Percentiles rank a stretch among this genome's conserved stretches.
Evolutionary conservation across 2,888 invertebrate genomes (phyloP).

Genomic region (Stenolophus ochropezus): DNA sequence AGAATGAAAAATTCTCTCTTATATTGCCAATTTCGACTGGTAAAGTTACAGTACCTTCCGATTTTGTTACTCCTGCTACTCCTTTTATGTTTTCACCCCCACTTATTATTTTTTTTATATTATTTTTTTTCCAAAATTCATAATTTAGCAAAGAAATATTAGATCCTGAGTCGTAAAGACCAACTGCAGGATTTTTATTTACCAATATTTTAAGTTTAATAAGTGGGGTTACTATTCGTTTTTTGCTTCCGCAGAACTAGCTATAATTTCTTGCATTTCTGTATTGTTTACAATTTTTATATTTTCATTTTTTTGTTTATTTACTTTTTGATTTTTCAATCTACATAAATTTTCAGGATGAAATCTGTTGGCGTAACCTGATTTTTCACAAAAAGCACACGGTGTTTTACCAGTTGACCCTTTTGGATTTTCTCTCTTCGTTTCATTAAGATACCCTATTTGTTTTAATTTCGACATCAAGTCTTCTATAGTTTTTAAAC

Average conservation of each 20-base stretch:
- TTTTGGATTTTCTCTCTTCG: too few relatives aligned
- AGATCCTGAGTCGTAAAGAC: not conserved
- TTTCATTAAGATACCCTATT: too few relatives aligned
- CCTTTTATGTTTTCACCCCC: not conserved
- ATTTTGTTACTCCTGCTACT: not conserved
- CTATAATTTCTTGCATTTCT: conserved; percentile 8
- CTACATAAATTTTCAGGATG: conserved; percentile 9
- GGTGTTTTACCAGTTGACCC: too few relatives aligned
- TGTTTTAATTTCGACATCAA: too few relatives aligned
- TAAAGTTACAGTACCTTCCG: not conserved
- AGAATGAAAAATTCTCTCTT: not conserved
- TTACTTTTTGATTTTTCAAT: conserved; percentile 2
- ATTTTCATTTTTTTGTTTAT: conserved; percentile 8
- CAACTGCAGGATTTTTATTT: conserved; percentile 1
- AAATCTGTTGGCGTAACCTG: too few relatives aligned
- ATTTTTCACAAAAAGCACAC: too few relatives aligned
- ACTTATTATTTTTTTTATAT: too few relatives aligned
- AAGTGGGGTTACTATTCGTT: conserved; percentile 3
- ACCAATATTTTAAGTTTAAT: not conserved
- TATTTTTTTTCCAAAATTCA: too few relatives aligned
- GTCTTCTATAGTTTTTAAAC: too few relatives aligned
- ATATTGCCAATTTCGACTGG: not conserved
- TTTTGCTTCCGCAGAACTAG: conserved; percentile 1
- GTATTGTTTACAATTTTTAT: conserved; percentile 10
- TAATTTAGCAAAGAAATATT: too few relatives aligned